These are phyloP conservation scores for Pelobates fuscus DNA, from an alignment of 2,113 vertebrate species.

Conservation along the genomic window DNA sequence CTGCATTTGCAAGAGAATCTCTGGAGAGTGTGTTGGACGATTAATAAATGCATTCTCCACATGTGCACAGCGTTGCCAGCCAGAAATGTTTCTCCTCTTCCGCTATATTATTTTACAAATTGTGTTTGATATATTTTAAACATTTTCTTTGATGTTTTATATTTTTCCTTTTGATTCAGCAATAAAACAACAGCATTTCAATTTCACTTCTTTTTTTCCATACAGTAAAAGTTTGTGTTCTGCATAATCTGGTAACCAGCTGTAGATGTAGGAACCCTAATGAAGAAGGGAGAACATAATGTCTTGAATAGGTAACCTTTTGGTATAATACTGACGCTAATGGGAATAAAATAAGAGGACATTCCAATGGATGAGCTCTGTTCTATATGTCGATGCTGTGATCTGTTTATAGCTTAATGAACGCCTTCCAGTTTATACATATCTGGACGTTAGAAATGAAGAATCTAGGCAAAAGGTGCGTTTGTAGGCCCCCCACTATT, in stretches of 20 bases:
- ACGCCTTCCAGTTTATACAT: no score
- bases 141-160: conserved; percentile 72
- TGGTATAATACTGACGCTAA: conserved; percentile 1
- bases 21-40: conserved; percentile 13
- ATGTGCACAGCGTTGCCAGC: conserved; percentile 37
- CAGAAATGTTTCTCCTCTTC: conserved; percentile 36
- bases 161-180: conserved; percentile 63
- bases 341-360: conserved; percentile 11
- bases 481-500: no score
- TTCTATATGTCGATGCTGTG: no score
- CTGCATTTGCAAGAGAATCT: conserved; percentile 3
- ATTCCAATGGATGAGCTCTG: not conserved
- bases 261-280: conserved; percentile 61
- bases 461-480: no score
- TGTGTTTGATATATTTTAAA: conserved; percentile 73
- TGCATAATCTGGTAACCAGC: conserved; percentile 62
- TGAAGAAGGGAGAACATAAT: conserved; percentile 44
- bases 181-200: conserved; percentile 62
- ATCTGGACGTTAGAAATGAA: no score
- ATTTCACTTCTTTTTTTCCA: conserved; percentile 60
- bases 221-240: conserved; percentile 55
- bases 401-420: no score
- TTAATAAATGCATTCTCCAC: conserved; percentile 45
- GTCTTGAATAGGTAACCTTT: conserved; percentile 20
- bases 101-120: conserved; percentile 65